Conservation (phyloP, 2,888 invertebrate species). For the Plebejus anna region DNA sequence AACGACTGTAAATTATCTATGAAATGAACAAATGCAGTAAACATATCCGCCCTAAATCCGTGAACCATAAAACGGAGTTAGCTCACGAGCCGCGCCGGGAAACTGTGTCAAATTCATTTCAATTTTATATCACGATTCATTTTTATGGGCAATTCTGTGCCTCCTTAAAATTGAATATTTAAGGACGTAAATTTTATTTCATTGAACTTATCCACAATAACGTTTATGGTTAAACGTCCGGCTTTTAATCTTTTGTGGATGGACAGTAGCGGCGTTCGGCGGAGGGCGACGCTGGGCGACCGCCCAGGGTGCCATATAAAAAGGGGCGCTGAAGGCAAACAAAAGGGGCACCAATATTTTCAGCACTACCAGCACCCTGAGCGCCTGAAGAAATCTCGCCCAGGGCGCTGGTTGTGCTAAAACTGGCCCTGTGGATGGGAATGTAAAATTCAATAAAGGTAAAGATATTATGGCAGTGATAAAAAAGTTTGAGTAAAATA, state of each 20-base stretch:
- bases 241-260: background rate
- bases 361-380: too few species aligned
- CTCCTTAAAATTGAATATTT: conserved; percentile 4
- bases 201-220: background rate
- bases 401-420: too few species aligned
- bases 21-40: conserved; percentile 7
- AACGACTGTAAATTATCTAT: conserved; percentile 8
- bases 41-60: conserved; percentile 10
- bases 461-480: too few species aligned
- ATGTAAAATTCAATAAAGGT: too few species aligned
- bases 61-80: conserved; percentile 24
- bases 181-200: conserved; percentile 1
- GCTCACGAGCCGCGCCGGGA: conserved; percentile 22
- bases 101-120: conserved; percentile 26
- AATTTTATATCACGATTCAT: conserved; percentile 23
- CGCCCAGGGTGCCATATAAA: too few species aligned
- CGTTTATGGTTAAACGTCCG: background rate
- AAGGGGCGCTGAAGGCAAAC: too few species aligned
- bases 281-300: too few species aligned
- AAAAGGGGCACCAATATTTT: too few species aligned
- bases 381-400: too few species aligned
- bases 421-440: background rate
- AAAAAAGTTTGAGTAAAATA: background rate
- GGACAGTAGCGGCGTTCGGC: too few species aligned
- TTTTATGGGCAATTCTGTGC: conserved; percentile 3